Percentiles rank a stretch among this genome's conserved stretches.
phyloP scores from a whole-genome alignment of 2,113 vertebrate species.

The Calidris pugnax region DNA sequence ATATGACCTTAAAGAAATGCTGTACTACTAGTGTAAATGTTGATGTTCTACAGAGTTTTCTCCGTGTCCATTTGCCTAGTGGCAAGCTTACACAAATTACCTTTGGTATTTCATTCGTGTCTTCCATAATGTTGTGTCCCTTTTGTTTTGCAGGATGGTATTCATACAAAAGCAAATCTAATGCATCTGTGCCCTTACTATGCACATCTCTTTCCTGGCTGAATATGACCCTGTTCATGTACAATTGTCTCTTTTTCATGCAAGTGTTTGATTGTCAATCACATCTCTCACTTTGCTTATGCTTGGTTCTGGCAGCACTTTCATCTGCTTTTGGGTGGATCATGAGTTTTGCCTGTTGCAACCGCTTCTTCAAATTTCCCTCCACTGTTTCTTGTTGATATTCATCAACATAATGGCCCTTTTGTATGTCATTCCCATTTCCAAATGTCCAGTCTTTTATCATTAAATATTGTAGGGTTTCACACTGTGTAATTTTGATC shows the following conservation, averaged over 20 bases:
- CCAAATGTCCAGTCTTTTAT: background rate
- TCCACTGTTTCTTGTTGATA: background rate
- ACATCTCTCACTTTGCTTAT: background rate
- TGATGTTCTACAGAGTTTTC: background rate
- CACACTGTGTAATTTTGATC: background rate
- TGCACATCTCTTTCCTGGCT: background rate
- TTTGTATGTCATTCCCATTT: background rate
- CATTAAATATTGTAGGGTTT: background rate
- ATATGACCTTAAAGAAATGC: background rate
- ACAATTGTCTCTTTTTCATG: background rate
- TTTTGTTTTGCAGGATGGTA: background rate
- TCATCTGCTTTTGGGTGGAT: background rate
- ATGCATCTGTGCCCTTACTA: background rate
- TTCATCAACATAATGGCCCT: background rate
- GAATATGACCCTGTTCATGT: background rate
- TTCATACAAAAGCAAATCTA: constrained; percentile 1
- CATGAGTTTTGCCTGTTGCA: background rate
- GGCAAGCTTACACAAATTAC: background rate
- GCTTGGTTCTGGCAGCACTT: background rate
- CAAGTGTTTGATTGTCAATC: background rate
- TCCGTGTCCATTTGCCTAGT: background rate
- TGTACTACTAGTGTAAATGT: background rate
- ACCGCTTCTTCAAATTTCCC: background rate
- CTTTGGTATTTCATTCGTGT: background rate
- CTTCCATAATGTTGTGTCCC: background rate